Percentiles rank a stretch among this genome's conserved stretches.
These are phyloP conservation scores for Tupaia tana DNA, from an alignment of 2,113 vertebrate genomes.

Conservation along the genomic window DNA sequence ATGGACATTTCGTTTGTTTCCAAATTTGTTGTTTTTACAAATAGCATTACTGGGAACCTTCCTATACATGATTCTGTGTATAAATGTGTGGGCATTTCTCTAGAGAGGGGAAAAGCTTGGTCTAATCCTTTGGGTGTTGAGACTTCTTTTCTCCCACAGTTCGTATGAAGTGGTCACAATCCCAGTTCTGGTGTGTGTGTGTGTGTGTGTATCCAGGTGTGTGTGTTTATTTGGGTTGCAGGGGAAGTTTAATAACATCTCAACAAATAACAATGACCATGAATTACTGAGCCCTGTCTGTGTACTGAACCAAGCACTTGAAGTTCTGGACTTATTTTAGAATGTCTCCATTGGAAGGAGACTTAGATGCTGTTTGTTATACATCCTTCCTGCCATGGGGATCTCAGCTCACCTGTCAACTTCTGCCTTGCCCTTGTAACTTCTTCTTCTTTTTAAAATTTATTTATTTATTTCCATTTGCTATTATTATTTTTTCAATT, in stretches of 20 bases:
- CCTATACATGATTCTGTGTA: not conserved
- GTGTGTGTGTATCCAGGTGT: not conserved
- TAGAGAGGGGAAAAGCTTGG: not conserved
- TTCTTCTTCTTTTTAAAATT: not conserved
- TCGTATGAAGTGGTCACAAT: not conserved
- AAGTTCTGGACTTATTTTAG: not conserved
- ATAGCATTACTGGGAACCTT: not conserved
- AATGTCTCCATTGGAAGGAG: not conserved
- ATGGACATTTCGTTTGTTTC: not conserved
- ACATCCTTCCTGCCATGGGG: not conserved
- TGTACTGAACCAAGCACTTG: not conserved
- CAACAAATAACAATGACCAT: not conserved
- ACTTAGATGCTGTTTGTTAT: too few species aligned
- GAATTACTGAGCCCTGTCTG: not conserved
- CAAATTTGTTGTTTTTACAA: not conserved
- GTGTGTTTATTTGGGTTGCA: not conserved
- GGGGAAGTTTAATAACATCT: not conserved
- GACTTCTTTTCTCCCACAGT: not conserved
- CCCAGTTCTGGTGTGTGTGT: not conserved
- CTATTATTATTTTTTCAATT: too few species aligned
- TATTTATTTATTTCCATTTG: not conserved
- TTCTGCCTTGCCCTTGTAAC: not conserved
- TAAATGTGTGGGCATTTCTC: not conserved
- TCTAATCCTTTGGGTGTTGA: not conserved
- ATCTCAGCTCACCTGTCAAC: not conserved